Percentiles rank a stretch among this genome's conserved stretches.
Evolutionary conservation across 2,888 invertebrate genomes (phyloP).

Genomic region (Octodonta nipae): DNA sequence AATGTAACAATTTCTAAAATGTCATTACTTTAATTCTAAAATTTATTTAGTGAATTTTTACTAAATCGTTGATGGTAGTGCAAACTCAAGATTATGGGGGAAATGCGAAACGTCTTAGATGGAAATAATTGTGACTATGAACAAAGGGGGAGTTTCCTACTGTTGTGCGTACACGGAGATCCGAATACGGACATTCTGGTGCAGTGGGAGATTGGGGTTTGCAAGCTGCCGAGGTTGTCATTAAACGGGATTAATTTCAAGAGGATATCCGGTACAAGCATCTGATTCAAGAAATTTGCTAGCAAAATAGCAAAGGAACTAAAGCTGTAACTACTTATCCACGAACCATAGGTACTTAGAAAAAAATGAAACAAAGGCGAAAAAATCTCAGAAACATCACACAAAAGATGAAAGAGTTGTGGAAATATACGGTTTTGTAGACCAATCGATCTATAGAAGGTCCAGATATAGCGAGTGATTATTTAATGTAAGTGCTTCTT

Average conservation of each 20-base stretch:
- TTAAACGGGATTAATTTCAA: constrained; percentile 98
- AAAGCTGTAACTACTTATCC: constrained; percentile 86
- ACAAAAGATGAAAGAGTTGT: too few species aligned
- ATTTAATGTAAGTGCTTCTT: too few species aligned
- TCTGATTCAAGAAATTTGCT: constrained; percentile 99
- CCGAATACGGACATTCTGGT: constrained; percentile 97
- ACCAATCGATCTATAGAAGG: too few species aligned
- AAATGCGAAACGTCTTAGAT: constrained; percentile 91
- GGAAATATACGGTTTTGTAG: too few species aligned
- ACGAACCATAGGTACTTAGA: too few species aligned
- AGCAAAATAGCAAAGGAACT: constrained; percentile 99
- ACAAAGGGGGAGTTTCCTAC: constrained; percentile 91
- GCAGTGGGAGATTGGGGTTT: constrained; percentile 88
- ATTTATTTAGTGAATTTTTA: too few species aligned
- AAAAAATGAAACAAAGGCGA: too few species aligned
- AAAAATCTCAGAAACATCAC: too few species aligned
- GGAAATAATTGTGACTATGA: constrained; percentile 99
- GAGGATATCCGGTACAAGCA: constrained; percentile 89
- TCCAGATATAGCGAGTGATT: too few species aligned
- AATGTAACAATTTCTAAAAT: too few species aligned
- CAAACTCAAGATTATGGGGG: constrained; percentile 99
- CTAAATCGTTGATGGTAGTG: too few species aligned
- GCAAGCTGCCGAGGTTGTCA: constrained; percentile 93
- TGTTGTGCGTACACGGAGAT: constrained; percentile 97
- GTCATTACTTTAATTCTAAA: too few species aligned